Conservation (phyloP, 2,113 vertebrate genomes). For the Ammodramus savannarum region DNA sequence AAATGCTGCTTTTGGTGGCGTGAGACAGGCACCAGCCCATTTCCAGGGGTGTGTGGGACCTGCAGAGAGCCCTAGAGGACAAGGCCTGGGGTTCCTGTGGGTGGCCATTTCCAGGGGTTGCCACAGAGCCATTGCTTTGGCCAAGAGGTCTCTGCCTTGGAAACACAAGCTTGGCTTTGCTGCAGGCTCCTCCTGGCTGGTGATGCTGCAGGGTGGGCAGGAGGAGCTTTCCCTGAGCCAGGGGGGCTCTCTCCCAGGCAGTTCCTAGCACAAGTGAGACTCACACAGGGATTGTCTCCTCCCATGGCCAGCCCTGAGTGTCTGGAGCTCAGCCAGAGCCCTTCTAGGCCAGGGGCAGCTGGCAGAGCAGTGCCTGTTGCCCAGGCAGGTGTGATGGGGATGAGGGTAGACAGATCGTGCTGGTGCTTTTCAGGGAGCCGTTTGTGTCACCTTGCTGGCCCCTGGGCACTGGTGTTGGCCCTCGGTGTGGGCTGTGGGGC, state of each 20-base stretch:
- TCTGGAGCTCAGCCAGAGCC: constrained; percentile 7
- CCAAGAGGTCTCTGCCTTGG: not conserved
- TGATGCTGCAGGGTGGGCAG: not conserved
- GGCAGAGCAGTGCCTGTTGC: not conserved
- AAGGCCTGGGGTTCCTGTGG: not conserved
- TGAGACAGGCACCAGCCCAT: not conserved
- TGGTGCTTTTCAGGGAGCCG: constrained; percentile 12
- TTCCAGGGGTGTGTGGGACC: not conserved
- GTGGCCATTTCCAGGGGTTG: not conserved
- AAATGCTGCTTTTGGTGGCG: accelerated
- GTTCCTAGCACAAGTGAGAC: not conserved
- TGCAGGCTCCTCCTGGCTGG: not conserved
- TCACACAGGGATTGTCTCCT: not conserved
- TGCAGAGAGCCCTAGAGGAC: not conserved
- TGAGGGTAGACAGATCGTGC: not conserved
- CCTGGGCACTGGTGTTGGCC: not conserved
- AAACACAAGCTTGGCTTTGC: not conserved
- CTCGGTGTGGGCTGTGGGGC: not conserved
- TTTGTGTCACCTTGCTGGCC: constrained; percentile 2
- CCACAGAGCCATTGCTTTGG: not conserved
- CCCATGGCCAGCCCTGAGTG: not conserved
- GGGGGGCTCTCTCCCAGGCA: not conserved
- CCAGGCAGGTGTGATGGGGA: not conserved
- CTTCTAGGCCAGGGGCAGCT: not conserved
- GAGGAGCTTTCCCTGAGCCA: not conserved